Base-by-base conservation (phyloP, 2,113 vertebrate genomes). In the Xyrauchen texanus region DNA sequence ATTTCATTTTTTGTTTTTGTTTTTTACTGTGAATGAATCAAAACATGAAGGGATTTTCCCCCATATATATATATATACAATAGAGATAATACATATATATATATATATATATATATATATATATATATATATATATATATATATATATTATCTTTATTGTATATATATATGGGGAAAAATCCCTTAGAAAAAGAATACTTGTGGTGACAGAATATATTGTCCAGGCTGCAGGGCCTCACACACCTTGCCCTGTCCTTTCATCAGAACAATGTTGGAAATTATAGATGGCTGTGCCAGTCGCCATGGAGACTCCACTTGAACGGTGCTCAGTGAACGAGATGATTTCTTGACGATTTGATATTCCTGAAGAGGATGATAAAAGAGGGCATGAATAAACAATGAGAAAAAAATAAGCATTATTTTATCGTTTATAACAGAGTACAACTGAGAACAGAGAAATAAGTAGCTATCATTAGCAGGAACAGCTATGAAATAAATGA, bases 221-320 rank as follows among this genome's bases (percentile, higher is more conserved):
- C 69, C 75, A 64, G 16, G 67, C 75, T 80, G 70, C 52, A 63
- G 58, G 42, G 34, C 13, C 44, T 80, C 79, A 63, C 94, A 95
- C 91, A 98, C 97, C 96, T 98, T 98, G 88, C 96, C 96, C 86
- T 97, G 96, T 79, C 97, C 96, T 93, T 99, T 99, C 95, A 99
- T 98, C 83, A 99, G 89, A 76, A 98, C 97, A 0, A 99, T 98
- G 81, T 95, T 99, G 77, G 97, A 99, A 89, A 99, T 99, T 88
- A 99, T 97, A 5, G 97, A 98, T 0, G 97, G 97, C 85, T 98
- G 96, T 2, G 96, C 95, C 80, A 98, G 93, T 90, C 96, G 94
- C 96, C 97, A 99, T 46, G 96, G 97, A 67, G 96, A 98, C 77
- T 98, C 97, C 89, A 97, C 97, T 86, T 99, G 96, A 84, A 95